Evolutionary conservation across 2,113 vertebrate species (phyloP).

Genomic region (Tiliqua scincoides): DNA sequence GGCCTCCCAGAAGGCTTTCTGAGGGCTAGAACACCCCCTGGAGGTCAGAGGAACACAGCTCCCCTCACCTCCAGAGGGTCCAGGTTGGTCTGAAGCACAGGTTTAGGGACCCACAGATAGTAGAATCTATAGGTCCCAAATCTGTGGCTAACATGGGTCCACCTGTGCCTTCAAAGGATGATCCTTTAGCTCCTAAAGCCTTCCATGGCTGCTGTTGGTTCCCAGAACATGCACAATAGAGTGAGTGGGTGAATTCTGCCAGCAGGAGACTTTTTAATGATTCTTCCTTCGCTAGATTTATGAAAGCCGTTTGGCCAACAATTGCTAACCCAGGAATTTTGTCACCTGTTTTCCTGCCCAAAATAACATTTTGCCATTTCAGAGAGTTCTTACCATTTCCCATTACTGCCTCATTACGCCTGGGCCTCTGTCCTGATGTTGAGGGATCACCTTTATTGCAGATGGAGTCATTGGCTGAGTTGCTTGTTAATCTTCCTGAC

Average conservation of each 20-base stretch:
- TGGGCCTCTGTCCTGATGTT: conserved; percentile 31
- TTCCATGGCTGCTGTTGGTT: neutral
- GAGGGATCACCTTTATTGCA: conserved; percentile 37
- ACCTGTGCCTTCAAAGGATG: neutral
- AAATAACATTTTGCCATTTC: conserved; percentile 23
- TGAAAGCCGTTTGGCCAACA: conserved; percentile 22
- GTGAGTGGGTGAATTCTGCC: neutral
- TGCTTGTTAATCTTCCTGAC: conserved; percentile 25
- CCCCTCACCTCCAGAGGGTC: no score
- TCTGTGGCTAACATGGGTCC: no score
- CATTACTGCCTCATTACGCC: neutral
- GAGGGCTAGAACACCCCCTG: no score
- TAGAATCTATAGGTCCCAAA: no score
- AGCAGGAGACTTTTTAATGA: neutral
- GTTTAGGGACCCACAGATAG: no score
- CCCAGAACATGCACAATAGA: neutral
- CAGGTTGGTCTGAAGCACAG: no score
- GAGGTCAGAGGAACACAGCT: no score
- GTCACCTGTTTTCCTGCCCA: conserved; percentile 35
- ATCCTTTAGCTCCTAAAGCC: neutral
- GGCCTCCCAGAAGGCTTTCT: no score
- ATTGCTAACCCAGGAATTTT: conserved; percentile 42
- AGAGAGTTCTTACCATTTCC: conserved; percentile 33
- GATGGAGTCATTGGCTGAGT: conserved; percentile 25
- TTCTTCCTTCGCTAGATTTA: conserved; percentile 35